phyloP scores from a whole-genome alignment of 1,140 invertebrate species.

The Pogonognathellus flavescens region DNA sequence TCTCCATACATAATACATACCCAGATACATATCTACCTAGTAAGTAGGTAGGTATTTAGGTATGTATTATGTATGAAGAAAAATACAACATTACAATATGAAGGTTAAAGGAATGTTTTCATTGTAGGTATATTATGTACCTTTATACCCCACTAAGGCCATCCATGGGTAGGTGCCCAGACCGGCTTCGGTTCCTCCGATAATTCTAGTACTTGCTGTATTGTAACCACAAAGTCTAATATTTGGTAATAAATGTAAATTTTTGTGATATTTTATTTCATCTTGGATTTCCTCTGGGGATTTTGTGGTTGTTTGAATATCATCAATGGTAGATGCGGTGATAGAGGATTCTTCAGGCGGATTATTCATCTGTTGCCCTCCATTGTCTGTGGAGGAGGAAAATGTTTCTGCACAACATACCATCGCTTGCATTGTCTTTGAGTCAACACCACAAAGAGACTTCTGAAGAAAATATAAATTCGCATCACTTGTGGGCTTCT shows the following conservation, averaged over 20 bases:
- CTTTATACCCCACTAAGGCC: slow-evolving; percentile 29
- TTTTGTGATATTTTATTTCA: slow-evolving; percentile 1
- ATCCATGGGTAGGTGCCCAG: slow-evolving; percentile 35
- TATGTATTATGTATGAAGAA: too few species aligned
- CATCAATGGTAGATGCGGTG: neutral
- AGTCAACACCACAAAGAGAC: slow-evolving; percentile 27
- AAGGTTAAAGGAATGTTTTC: too few species aligned
- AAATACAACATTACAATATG: too few species aligned
- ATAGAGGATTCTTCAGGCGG: neutral
- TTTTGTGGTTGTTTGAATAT: neutral
- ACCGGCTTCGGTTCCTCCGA: neutral
- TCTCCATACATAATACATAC: too few species aligned
- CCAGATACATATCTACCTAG: too few species aligned
- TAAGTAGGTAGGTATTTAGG: too few species aligned
- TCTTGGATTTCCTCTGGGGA: neutral
- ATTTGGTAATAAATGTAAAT: slow-evolving; percentile 22
- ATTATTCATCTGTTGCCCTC: neutral
- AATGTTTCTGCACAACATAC: slow-evolving; percentile 4
- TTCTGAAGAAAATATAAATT: slow-evolving; percentile 40
- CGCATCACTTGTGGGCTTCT: neutral
- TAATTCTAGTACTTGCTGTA: neutral
- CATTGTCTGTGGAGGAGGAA: neutral
- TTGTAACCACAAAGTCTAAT: slow-evolving; percentile 13
- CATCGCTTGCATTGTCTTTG: neutral
- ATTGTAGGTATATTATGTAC: neutral